Base-by-base conservation (phyloP, 1,140 invertebrate genomes). In the Drosophila aff. region DNA sequence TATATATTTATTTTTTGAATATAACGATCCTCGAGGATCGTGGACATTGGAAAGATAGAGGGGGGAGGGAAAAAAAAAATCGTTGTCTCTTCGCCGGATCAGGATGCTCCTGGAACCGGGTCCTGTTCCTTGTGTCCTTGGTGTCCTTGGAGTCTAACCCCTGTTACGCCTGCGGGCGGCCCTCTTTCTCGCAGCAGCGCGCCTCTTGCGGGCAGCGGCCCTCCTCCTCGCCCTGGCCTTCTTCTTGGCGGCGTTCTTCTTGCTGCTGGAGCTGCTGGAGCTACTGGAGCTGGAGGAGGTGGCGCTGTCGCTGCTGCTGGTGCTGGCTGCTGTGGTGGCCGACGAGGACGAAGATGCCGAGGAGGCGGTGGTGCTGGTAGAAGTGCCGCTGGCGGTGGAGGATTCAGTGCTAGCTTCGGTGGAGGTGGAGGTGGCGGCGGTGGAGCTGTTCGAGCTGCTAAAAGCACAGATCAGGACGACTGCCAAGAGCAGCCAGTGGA, bases 401-500 rank as follows among this genome's bases (percentile, higher is more conserved):
- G 52, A 2, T 1, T 10, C 57, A 6, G 47, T 61, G 15, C 1
- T 31, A 7, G 28, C 5, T 7, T 53, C 33, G 10, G 66, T 28
- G n/a, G 26, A 2, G 28, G 63, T 15, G 21, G 10, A 8, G 16
- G 10, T 31, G 13, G 3, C 0, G 4, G 28, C 31, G 44, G 23
- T n/a, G 5, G 26, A 4, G 18, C 40, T 23, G 11, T 18, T 16
- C n/a, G 31, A 13, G 23, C 38, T 5, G 36, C 11, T 52, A 1
- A 73, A 13, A 28, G 31, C 23, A 31, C 71, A 73, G 28, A 73
- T 23, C 15, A 73, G 69, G 38, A 49, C 44, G 6, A 74, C 68
- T 9, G 67, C 71, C 31, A 74, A 31, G 0, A 74, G 38, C 44
- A 74, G 53, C 53, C 46, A 74, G 38, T 74, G 71, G 16, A 74